A percentile compares a stretch with the other conserved stretches of the same genome.
phyloP scores from a whole-genome alignment of 2,888 invertebrate species.

The Marasmarcha lunaedactyla region DNA sequence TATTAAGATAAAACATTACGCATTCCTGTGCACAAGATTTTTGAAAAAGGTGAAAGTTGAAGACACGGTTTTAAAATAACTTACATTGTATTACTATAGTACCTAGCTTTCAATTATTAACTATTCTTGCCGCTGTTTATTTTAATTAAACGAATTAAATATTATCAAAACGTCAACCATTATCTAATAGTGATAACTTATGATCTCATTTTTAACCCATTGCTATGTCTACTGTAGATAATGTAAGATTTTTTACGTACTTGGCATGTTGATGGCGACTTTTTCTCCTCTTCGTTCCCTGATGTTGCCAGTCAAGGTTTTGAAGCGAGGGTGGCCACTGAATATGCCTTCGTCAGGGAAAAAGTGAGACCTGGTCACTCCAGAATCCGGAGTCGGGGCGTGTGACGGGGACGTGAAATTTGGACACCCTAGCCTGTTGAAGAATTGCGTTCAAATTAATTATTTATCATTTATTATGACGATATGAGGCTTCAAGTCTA shows the following conservation, averaged over 20 bases:
- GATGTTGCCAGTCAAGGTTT: constrained; percentile 93
- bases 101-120: no score
- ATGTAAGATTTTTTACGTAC: constrained; percentile 57
- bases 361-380: constrained; percentile 86
- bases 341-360: constrained; percentile 96
- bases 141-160: no score
- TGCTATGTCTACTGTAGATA: neutral
- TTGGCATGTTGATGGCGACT: constrained; percentile 95
- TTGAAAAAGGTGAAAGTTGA: no score
- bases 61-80: no score
- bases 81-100: no score
- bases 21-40: no score
- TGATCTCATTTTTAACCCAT: neutral
- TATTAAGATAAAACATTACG: no score
- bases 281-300: constrained; percentile 92
- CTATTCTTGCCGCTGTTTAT: no score
- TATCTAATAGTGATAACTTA: no score
- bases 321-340: constrained; percentile 95
- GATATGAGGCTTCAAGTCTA: no score
- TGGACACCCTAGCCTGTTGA: constrained; percentile 82
- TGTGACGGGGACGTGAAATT: constrained; percentile 87
- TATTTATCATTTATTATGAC: constrained; percentile 3
- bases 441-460: constrained; percentile 15
- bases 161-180: no score
- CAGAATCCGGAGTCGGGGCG: constrained; percentile 73